Evolutionary conservation across 2,797 vertebrate genomes (phyloP).

Genomic region (Chlorospingus flavigularis): DNA sequence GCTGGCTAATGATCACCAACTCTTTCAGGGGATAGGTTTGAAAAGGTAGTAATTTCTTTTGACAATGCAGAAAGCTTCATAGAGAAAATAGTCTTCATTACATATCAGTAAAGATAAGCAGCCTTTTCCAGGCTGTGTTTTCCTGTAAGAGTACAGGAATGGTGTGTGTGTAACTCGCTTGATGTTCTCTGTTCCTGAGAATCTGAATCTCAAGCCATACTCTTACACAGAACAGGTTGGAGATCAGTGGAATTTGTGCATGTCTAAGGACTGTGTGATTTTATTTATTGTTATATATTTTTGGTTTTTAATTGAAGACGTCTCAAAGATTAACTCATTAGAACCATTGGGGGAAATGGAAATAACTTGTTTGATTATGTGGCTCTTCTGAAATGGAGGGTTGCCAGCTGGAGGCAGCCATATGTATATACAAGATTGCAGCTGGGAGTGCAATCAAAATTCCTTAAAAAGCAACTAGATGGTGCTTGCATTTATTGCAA

Average conservation of each 20-base stretch:
- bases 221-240: background rate
- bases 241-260: background rate
- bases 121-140: background rate
- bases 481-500: background rate
- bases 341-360: background rate
- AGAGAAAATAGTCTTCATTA: conserved; percentile 44
- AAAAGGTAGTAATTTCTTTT: conserved; percentile 20
- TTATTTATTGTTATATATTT: background rate
- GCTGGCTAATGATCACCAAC: conserved; percentile 76
- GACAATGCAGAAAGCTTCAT: conserved; percentile 39
- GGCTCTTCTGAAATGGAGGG: background rate
- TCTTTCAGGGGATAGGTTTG: conserved; percentile 41
- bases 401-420: conserved; percentile 22
- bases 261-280: background rate
- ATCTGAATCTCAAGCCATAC: background rate
- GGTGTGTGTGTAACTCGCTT: background rate
- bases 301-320: background rate
- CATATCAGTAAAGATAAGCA: conserved; percentile 7
- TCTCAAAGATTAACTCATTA: background rate
- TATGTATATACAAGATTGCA: background rate
- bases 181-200: background rate
- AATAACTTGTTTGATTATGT: background rate
- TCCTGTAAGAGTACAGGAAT: background rate
- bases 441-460: background rate
- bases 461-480: background rate